Evolutionary conservation across 2,797 vertebrate species (phyloP).

Genomic region (Hylomyscus alleni): DNA sequence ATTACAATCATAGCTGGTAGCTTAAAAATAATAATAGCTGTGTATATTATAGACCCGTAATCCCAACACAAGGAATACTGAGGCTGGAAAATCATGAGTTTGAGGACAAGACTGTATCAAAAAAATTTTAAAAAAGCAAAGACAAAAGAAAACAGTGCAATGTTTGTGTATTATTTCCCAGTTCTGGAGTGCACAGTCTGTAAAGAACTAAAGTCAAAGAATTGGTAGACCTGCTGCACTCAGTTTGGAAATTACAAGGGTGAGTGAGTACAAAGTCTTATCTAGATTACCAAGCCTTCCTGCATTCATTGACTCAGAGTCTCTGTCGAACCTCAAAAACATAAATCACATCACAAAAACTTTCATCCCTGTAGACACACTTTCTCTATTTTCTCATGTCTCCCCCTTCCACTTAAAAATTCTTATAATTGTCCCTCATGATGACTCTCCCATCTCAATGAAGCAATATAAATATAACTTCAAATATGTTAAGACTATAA

Average conservation of each 20-base stretch:
- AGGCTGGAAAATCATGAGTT: neutral
- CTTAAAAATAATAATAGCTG: neutral
- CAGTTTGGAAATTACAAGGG: neutral
- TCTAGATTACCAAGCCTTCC: neutral
- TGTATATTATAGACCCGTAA: neutral
- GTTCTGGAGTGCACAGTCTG: neutral
- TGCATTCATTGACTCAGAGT: neutral
- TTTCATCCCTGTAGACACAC: neutral
- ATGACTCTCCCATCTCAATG: neutral
- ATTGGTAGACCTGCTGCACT: neutral
- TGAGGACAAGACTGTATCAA: too few species aligned
- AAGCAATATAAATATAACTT: neutral
- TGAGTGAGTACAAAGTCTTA: neutral
- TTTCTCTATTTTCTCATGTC: neutral
- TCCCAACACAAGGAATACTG: neutral
- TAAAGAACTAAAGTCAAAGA: neutral
- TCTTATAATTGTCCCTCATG: neutral
- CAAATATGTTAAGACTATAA: neutral
- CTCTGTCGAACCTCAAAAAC: neutral
- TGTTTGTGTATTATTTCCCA: neutral
- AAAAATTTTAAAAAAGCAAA: neutral
- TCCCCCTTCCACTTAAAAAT: neutral
- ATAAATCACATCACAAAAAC: neutral
- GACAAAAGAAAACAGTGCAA: neutral
- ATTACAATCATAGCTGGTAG: neutral